Percentiles rank a stretch among this genome's conserved stretches.
Evolutionary conservation across 1,140 invertebrate species (phyloP).

Genomic region (Danaus melanippus): DNA sequence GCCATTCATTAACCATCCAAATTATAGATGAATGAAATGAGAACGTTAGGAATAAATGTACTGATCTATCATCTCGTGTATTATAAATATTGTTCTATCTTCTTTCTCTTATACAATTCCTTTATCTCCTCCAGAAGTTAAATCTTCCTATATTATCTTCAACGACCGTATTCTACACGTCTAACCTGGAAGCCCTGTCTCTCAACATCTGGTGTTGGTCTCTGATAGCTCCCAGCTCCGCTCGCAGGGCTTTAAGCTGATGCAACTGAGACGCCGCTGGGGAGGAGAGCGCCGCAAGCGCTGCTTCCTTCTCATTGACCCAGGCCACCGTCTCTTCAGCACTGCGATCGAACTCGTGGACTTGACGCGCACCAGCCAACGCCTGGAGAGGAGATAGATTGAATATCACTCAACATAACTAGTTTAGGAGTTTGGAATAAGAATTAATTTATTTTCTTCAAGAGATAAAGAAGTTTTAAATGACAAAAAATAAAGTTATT

Average conservation of each 20-base stretch:
- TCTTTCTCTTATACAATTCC: not conserved
- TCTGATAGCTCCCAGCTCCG: constrained; percentile 91
- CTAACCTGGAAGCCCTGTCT: constrained; percentile 70
- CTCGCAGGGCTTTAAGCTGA: constrained; percentile 88
- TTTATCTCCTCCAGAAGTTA: not conserved
- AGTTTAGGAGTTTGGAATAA: too few species aligned
- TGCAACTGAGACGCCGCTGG: constrained; percentile 82
- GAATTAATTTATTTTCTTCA: not conserved
- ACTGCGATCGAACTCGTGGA: constrained; percentile 91
- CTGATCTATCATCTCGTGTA: too few species aligned
- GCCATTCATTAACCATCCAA: too few species aligned
- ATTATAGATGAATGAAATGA: too few species aligned
- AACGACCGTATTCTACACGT: not conserved
- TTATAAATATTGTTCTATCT: too few species aligned
- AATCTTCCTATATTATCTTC: not conserved
- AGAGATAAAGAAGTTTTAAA: not conserved
- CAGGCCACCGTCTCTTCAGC: constrained; percentile 95
- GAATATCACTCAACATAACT: too few species aligned
- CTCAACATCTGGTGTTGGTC: constrained; percentile 78
- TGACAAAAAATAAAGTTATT: too few species aligned
- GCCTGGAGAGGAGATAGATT: constrained; percentile 71
- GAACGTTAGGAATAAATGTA: too few species aligned
- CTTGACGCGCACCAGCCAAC: constrained; percentile 91
- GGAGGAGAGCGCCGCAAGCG: constrained; percentile 57
- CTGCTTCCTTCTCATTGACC: constrained; percentile 94